These are phyloP conservation scores for Glaucidium brasilianum DNA, from an alignment of 2,113 vertebrate genomes.

Conservation along the genomic window DNA sequence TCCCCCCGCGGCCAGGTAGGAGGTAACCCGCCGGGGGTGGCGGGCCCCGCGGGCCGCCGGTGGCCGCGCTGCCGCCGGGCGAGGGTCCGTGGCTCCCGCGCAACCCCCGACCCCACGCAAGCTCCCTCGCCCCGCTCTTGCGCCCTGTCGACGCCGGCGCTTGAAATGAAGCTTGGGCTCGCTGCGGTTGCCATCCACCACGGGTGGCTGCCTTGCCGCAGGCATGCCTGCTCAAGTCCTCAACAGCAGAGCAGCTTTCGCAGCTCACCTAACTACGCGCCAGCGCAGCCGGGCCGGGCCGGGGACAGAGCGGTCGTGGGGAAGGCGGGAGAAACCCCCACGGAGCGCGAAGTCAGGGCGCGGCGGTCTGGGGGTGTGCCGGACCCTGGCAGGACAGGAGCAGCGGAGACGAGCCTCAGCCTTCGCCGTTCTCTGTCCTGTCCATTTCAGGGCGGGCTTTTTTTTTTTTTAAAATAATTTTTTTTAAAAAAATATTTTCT, in stretches of 20 bases:
- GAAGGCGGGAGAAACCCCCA: background rate
- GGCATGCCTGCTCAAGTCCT: background rate
- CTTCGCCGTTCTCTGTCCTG: rapidly evolving
- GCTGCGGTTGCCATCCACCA: background rate
- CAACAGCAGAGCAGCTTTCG: background rate
- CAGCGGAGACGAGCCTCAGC: rapidly evolving
- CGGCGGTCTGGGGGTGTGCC: background rate
- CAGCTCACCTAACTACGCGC: background rate
- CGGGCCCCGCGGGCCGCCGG: background rate
- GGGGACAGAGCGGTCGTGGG: background rate
- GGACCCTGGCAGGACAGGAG: background rate
- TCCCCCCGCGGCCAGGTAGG: rapidly evolving
- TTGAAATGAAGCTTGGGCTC: rapidly evolving
- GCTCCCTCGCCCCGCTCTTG: background rate
- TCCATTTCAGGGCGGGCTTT: background rate
- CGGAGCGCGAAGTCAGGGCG: no score
- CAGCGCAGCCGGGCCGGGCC: background rate
- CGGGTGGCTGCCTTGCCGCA: background rate
- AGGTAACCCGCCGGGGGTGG: no score
- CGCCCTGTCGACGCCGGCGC: rapidly evolving
- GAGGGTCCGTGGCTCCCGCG: background rate
- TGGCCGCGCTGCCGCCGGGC: background rate
- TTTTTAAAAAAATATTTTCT: background rate
- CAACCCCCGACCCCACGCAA: no score
- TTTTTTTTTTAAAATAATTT: no score